Evolutionary conservation across 2,797 vertebrate genomes (phyloP).

Genomic region (Distichodus sexfasciatus): DNA sequence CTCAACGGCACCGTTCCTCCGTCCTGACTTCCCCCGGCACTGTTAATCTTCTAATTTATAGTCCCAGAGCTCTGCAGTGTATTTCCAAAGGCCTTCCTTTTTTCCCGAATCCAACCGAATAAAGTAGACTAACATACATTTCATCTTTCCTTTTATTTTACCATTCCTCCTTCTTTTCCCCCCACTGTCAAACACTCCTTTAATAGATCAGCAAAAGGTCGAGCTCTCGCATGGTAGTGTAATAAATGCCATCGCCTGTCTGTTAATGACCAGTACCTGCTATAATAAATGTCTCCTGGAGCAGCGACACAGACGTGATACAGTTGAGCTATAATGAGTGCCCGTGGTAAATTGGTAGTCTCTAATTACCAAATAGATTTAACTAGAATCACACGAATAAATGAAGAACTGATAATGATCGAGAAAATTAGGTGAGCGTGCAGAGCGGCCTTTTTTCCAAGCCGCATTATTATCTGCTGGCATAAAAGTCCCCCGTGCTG

Average conservation of each 20-base stretch:
- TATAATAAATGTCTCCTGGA: conserved; percentile 61
- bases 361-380: conserved; percentile 41
- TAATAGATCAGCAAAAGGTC: conserved; percentile 78
- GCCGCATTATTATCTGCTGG: conserved; percentile 9
- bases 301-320: conserved; percentile 54
- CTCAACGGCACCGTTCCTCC: conserved; percentile 44
- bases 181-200: conserved; percentile 64
- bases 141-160: conserved; percentile 54
- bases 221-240: conserved; percentile 67
- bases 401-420: conserved; percentile 8
- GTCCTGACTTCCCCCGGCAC: conserved; percentile 39
- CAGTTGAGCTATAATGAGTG: conserved; percentile 63
- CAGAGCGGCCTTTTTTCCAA: background rate
- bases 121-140: conserved; percentile 57
- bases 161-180: conserved; percentile 46
- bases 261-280: conserved; percentile 70
- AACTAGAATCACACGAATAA: conserved; percentile 24
- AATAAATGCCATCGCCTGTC: conserved; percentile 77
- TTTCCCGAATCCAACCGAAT: conserved; percentile 48
- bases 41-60: conserved; percentile 57
- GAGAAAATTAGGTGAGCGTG: background rate
- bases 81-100: conserved; percentile 40
- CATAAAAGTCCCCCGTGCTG: background rate
- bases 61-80: conserved; percentile 34
- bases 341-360: conserved; percentile 31